Evolutionary conservation across 2,797 vertebrate genomes (phyloP).

Genomic region (Rhadinocentrus ornatus): DNA sequence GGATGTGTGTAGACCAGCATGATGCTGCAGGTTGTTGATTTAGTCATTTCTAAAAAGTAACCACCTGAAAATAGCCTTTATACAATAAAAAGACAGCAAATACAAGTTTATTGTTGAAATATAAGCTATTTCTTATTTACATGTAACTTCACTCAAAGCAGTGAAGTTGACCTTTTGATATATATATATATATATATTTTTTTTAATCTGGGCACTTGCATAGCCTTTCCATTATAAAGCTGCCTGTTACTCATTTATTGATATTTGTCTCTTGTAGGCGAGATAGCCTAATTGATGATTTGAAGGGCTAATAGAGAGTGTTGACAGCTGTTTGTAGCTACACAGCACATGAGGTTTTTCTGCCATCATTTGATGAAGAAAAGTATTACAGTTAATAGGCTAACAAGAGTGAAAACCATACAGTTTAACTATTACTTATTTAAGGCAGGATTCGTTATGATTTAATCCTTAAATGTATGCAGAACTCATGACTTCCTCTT

Average conservation of each 20-base stretch:
- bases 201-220: neutral
- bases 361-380: conserved; percentile 76
- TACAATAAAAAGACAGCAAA: neutral
- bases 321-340: conserved; percentile 1
- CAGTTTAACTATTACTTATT: no score
- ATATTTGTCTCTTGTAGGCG: neutral
- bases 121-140: no score
- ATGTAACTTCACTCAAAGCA: neutral
- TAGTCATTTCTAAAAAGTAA: neutral
- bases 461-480: no score
- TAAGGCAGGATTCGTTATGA: no score
- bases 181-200: no score
- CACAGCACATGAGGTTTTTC: conserved; percentile 39
- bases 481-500: no score
- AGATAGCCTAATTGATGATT: neutral
- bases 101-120: neutral
- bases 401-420: neutral
- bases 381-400: conserved; percentile 45
- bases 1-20: neutral
- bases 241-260: neutral
- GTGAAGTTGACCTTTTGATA: neutral
- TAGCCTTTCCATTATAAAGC: neutral
- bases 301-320: no score
- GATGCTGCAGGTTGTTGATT: neutral
- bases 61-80: neutral